Evolutionary conservation across 2,797 vertebrate species (phyloP), one percentile per base, ranked within the genome.

Genomic region (Falco cherrug): DNA sequence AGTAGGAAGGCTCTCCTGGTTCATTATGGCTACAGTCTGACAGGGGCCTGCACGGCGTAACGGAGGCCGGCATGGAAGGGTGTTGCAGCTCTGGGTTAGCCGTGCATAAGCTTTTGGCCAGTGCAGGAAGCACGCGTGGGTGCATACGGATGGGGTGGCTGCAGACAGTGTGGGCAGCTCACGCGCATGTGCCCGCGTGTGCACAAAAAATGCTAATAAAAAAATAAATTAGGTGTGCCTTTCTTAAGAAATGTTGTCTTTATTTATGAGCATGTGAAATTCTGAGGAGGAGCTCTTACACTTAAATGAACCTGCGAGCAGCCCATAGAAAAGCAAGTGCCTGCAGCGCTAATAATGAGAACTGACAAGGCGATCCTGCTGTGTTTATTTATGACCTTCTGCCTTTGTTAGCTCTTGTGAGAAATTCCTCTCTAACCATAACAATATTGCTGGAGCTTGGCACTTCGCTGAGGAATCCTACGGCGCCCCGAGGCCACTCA

Each of bases 301-400:
- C 98, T 98, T 97, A 98, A 98, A 97, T 98, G 98, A 98, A 98
- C 97, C 98, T 97, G 97, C 65, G 28, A 97, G 97, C 96, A 97
- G 97, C 97, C 96, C 97, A 90, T 94, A 97, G 97, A 97, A 98
- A 97, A 97, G 97, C 98, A 93, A 97, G 97, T 97, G 97, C 98
- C 97, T 92, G 97, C 97, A 97, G 98, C 53, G 97, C 98, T 98
- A 97, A 98, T 98, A 98, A 98, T 98, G 98, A 98, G 98, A 98
- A 98, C 96, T 97, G 98, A 98, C 98, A 98, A 97, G 98, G 97
- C 97, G 22, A 63, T 93, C 98, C 98, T 98, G 98, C 98, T 98
- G 98, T 98, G 98, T 98, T 98, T 98, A 98, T 98, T 98, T 98
- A 98, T 98, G 98, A 98, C 98, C 98, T 98, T 98, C 98, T 98